Base-by-base conservation (phyloP, 2,888 invertebrate species). In the Tetrapedia diversipes region DNA sequence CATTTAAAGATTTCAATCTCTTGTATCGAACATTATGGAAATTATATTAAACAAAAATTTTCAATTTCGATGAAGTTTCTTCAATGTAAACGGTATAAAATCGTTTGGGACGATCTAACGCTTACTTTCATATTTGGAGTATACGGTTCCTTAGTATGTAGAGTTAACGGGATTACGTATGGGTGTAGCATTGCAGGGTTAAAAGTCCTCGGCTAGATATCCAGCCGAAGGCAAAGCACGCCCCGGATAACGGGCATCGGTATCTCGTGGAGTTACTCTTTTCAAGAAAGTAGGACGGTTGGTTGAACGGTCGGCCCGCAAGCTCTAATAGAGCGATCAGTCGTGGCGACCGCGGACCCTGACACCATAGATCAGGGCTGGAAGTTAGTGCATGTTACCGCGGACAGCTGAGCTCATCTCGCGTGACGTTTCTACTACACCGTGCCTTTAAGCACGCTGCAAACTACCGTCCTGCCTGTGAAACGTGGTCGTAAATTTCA, bases 281-380 rank as follows among this genome's bases (percentile, higher is more conserved):
- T 77, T 66, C 67, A 59, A 61, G 74, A 76, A 83, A 83, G 76
- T 83, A 64, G 83, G 81, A 64, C 83, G 81, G 61, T 69, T 77
- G 73, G 75, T 81, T 80, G 74, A 80, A 83, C 73, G 82, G 69
- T 78, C 66, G 76, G 47, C 49, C 66, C 37, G 73, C 57, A 47
- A 77, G 65, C 65, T 78, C 75, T 81, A 83, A 83, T 83, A 74
- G 81, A 83, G 79, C 81, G 81, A 79, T 83, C 83, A 83, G 70
- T 79, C 68, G 68, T 73, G 73, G 76, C 66, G 69, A 72, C 74
- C 57, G 57, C 72, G 74, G 79, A 83, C 77, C 69, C 79, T 72
- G 84, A 83, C 77, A 83, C 76, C 74, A 59, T 83, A 79, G 81
- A 83, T 83, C 82, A 83, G 79, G 68, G 73, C 78, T 54, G 63